Base-by-base conservation (phyloP, 2,113 vertebrate genomes). In the Zapornia atra region DNA sequence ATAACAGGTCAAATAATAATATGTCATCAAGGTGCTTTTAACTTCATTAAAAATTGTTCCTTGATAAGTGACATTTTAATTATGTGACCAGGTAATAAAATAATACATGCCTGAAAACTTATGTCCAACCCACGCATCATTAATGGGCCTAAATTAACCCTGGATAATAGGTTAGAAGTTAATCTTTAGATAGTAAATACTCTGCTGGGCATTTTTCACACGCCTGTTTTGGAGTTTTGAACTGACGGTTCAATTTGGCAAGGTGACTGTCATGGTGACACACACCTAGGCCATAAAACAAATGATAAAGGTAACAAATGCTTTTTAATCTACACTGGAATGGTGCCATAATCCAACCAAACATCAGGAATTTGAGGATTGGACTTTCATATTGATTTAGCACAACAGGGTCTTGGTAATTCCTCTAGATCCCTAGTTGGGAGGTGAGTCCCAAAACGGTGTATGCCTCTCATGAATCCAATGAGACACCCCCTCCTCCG, bases 51-150 rank as follows among this genome's bases (percentile, higher is more conserved):
- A 97, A 97, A 91, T 89, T 92, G 84, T 88, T 71, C 92, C 81
- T 94, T 92, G 93, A 88, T 89, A 96, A 92, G 92, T 94, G 88
- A 91, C 94, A 97, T 94, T 96, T 97, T 96, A 97, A 97, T 97
- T 96, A 93, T 79, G 66, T 69, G 72, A 91, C 92, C 91, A 93
- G 70, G 91, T 96, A 93, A 94, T 96, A 94, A 95, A 96, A 91
- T 79, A 96, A 96, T 80, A 94, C 66, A 83, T 90, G 71, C 86
- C 88, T 96, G 92, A 84, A 96, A 96, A 96, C 88, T 87, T 97
- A 93, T 42, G 75, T 88, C 90, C 53, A 95, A 81, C 46, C 71
- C 86, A 93, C 17, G 0, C 72, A 82, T 88, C 72, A 87, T 96
- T 91, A 95, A 81, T 72, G 34, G 88, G 88, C 72, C 44, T 95